Evolutionary conservation across 2,113 vertebrate species (phyloP).

Genomic region (Sclerurus mexicanus): DNA sequence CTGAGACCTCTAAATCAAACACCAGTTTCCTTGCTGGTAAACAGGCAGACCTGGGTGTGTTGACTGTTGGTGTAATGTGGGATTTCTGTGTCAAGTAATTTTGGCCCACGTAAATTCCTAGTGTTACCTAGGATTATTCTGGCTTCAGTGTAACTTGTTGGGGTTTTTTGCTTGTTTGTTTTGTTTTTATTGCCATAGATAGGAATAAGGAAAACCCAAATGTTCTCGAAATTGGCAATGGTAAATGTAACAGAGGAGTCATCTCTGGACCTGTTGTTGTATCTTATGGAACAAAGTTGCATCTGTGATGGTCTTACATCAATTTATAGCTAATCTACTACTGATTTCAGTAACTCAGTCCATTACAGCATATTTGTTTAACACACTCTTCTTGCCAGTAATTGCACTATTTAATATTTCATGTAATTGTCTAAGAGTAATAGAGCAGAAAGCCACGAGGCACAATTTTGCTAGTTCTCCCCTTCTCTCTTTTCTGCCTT

Average conservation of each 20-base stretch:
- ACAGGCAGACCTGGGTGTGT: neutral
- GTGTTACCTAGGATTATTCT: neutral
- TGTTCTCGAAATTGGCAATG: neutral
- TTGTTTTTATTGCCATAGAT: neutral
- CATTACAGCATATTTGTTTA: neutral
- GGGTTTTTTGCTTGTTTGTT: neutral
- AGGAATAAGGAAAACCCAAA: neutral
- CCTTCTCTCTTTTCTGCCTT: neutral
- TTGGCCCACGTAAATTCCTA: neutral
- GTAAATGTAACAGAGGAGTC: neutral
- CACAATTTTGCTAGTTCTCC: neutral
- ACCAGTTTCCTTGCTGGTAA: neutral
- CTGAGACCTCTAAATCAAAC: neutral
- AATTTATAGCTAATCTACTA: neutral
- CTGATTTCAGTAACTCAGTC: neutral
- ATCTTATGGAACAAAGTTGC: neutral
- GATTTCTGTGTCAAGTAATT: neutral
- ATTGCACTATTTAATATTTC: slow-evolving; percentile 13
- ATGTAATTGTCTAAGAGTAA: neutral
- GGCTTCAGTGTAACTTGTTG: neutral
- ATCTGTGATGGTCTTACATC: neutral
- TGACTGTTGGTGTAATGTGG: neutral
- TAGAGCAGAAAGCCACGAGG: neutral
- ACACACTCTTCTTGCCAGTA: neutral
- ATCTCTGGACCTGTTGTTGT: neutral